These are phyloP conservation scores for Camelus dromedarius DNA, from an alignment of 2,113 vertebrate genomes.

Conservation along the genomic window DNA sequence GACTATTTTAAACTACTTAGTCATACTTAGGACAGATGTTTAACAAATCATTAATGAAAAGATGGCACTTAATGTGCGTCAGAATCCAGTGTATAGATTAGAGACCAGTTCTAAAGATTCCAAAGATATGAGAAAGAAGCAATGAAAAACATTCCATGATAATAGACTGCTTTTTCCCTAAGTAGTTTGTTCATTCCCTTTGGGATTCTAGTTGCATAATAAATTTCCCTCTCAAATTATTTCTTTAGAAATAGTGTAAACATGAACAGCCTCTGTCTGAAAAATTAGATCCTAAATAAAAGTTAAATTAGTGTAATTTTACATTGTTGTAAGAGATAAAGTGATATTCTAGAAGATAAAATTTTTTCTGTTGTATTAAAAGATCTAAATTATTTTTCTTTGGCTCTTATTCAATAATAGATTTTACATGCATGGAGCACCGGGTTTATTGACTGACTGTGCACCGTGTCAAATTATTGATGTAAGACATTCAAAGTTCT, in stretches of 20 bases:
- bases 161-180: background rate
- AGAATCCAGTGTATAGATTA: background rate
- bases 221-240: constrained; percentile 28
- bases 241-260: background rate
- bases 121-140: background rate
- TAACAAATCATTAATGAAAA: constrained; percentile 21
- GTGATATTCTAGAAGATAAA: background rate
- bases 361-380: background rate
- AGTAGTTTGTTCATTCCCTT: background rate
- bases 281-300: constrained; percentile 20
- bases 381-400: constrained; percentile 23
- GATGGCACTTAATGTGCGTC: background rate
- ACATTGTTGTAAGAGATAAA: background rate
- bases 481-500: background rate
- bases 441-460: background rate
- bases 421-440: background rate
- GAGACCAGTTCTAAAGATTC: background rate
- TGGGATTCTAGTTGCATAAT: background rate
- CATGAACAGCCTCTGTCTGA: background rate
- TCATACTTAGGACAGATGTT: background rate
- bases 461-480: background rate
- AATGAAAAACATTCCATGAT: background rate
- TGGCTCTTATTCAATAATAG: background rate
- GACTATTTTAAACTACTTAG: constrained; percentile 31
- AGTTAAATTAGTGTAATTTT: constrained; percentile 17